phyloP scores from a whole-genome alignment of 2,113 vertebrate species.

The Galeopterus variegatus region DNA sequence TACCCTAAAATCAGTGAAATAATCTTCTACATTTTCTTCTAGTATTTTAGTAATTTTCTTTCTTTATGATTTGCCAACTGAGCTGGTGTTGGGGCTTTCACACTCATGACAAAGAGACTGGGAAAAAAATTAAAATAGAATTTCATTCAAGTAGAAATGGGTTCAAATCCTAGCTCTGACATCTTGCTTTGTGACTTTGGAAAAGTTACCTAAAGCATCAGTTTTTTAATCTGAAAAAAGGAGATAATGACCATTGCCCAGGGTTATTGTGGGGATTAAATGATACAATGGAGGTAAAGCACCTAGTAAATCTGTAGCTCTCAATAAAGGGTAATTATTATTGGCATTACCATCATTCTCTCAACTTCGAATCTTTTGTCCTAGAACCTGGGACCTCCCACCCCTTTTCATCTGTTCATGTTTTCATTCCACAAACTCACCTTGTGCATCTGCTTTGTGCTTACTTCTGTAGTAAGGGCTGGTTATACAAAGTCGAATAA shows the following conservation, averaged over 20 bases:
- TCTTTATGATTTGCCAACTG: constrained; percentile 19
- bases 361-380: background rate
- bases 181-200: background rate
- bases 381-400: background rate
- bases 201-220: background rate
- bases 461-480: constrained; percentile 9
- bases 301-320: background rate
- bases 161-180: background rate
- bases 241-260: background rate
- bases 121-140: background rate
- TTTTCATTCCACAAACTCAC: constrained; percentile 39
- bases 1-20: constrained; percentile 34
- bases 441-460: background rate
- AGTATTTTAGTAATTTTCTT: background rate
- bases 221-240: constrained; percentile 8
- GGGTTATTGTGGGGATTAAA: background rate
- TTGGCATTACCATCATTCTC: background rate
- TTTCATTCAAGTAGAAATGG: background rate
- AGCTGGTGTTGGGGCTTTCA: background rate
- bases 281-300: constrained; percentile 8
- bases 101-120: background rate
- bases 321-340: constrained; percentile 35
- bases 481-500: constrained; percentile 6
- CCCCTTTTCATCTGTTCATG: background rate
- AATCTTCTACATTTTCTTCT: constrained; percentile 34